Evolutionary conservation across 1,140 invertebrate genomes (phyloP).

Genomic region (Macrosteles quadrilineatus): DNA sequence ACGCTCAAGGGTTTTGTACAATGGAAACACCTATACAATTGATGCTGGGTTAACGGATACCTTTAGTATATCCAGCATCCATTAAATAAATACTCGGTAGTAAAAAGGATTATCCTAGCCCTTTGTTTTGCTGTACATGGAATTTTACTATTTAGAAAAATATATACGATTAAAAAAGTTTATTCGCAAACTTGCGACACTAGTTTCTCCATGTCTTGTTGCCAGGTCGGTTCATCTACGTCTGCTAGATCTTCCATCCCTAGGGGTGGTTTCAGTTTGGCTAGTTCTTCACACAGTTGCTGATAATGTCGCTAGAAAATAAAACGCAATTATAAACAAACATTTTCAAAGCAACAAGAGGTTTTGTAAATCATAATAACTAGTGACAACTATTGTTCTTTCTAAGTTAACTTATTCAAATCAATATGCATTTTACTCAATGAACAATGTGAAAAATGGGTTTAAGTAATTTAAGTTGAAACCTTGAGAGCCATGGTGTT

Average conservation of each 20-base stretch:
- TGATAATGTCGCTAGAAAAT: conserved; percentile 72
- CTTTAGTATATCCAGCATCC: neutral
- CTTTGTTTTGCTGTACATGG: conserved; percentile 22
- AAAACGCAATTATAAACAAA: conserved; percentile 37
- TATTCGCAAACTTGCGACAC: conserved; percentile 68
- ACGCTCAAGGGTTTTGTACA: conserved; percentile 12
- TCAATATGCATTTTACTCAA: too few species aligned
- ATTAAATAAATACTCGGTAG: neutral
- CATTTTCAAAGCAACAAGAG: too few species aligned
- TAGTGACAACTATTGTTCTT: too few species aligned
- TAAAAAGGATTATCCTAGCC: conserved; percentile 1
- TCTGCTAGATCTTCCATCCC: conserved; percentile 68
- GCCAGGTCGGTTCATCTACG: conserved; percentile 43
- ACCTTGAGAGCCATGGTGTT: conserved; percentile 77
- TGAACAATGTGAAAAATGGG: neutral
- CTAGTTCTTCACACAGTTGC: conserved; percentile 74
- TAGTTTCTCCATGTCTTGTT: conserved; percentile 71
- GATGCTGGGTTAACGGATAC: neutral
- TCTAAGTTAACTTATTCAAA: too few species aligned
- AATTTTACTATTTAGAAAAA: conserved; percentile 27
- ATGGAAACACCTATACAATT: conserved; percentile 5
- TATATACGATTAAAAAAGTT: neutral
- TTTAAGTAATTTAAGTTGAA: conserved; percentile 37
- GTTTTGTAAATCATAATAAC: conserved; percentile 14
- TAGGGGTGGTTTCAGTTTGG: conserved; percentile 72